phyloP scores from a whole-genome alignment of 2,113 vertebrate species.

The Phyllopteryx taeniolatus region DNA sequence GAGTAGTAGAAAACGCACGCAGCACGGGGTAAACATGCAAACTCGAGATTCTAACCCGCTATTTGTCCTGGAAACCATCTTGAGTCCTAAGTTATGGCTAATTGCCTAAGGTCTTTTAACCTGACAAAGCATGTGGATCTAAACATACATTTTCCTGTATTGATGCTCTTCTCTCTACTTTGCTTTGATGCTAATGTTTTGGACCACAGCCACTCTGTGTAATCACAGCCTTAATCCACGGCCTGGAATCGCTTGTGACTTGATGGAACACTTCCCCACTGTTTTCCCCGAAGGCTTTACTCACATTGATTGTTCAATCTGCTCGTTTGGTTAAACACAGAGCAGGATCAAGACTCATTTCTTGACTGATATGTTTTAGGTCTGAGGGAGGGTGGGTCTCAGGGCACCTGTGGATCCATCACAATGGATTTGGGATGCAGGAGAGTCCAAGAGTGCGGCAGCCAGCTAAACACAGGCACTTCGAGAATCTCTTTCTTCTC shows the following conservation, averaged over 20 bases:
- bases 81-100: too few species aligned
- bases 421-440: constrained; percentile 22
- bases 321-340: constrained; percentile 43
- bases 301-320: constrained; percentile 48
- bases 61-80: too few species aligned
- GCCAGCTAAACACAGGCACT: constrained; percentile 69
- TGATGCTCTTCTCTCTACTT: constrained; percentile 20
- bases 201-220: constrained; percentile 45
- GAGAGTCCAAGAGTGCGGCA: constrained; percentile 47
- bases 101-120: too few species aligned
- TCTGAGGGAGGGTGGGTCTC: constrained; percentile 3
- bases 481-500: constrained; percentile 75
- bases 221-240: constrained; percentile 54
- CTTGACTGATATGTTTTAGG: constrained; percentile 7
- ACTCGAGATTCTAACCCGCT: too few species aligned
- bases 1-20: too few species aligned
- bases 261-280: constrained; percentile 37
- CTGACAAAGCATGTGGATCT: not conserved
- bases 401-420: constrained; percentile 15
- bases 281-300: constrained; percentile 51
- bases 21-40: too few species aligned
- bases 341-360: constrained; percentile 31
- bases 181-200: constrained; percentile 39
- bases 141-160: constrained; percentile 9
- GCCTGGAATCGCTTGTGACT: constrained; percentile 47